Evolutionary conservation across 2,797 vertebrate species (phyloP), one percentile per base, ranked within the genome.

Genomic region (Trematomus bernacchii): DNA sequence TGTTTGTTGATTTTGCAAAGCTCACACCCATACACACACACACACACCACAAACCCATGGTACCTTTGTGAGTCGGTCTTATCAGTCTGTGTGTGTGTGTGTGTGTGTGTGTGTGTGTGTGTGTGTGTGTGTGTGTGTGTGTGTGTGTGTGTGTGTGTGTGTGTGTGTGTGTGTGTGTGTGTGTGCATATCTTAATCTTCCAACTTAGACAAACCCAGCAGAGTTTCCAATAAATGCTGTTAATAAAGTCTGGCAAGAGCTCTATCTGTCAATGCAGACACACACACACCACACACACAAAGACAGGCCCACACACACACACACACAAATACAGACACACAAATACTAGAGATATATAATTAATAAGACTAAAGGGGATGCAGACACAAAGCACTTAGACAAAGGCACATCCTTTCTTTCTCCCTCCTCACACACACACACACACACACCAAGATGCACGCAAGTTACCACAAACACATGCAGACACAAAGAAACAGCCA

Each of bases 191-290:
- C 84, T 87, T 84, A 79, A 91, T 85, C 83, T 81, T 46, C 33
- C 14, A 61, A 67, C 58, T 79, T 61, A 76, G 68, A 85, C 69
- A 76, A 83, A 78, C 66, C 43, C 73, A 79, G 77, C 66, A 75
- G 72, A 73, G 72, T 84, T 77, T 83, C 83, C 76, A 54, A 72
- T 87, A 82, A 89, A 90, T 65, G 60, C 63, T 83, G 78, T 84
- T 88, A 82, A 89, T 92, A 91, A 91, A 87, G 77, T 86, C 77
- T 78, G 72, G 71, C 44, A 62, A 84, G 76, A 85, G 74, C 53
- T 75, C 59, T 73, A 65, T 72, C 72, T 66, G 66, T 78, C 70
- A 66, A 70, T 21, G 3, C 48, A 53, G 30, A 30, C 51, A 58
- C 76, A 69, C 21, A 58, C 46, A 48, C 46, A 42, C 2, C 15